Base-by-base conservation (phyloP, 2,113 vertebrate species). In the Opisthocomus hoazin region DNA sequence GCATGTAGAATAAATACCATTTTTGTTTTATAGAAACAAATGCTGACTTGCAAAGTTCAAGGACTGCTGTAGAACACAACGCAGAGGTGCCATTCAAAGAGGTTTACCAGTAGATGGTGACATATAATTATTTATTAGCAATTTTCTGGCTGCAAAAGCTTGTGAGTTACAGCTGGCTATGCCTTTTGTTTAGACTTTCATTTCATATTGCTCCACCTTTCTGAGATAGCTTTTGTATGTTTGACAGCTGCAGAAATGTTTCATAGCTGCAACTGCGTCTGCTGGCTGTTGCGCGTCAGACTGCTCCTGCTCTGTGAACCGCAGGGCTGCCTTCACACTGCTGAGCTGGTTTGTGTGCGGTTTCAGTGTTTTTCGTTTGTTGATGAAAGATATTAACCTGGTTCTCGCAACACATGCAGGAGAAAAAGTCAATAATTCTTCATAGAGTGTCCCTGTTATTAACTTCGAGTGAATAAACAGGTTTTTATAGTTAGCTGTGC, bases 101-200 rank as follows among this genome's bases (percentile, higher is more conserved):
- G 8, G 16, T 82, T 91, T 87, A 22, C 96, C 96, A 80, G 96
- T 79, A 97, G 96, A 66, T 95, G 96, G 96, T 92, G 96, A 73
- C 36, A 93, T 60, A 18, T 3, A 91, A 65, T 92, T 93, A 78
- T 53, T 81, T 90, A 79, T 89, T 45, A 57, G 54, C 43, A 30
- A 2, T 84, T 57, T 79, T 79, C 45, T 61, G 41, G 5, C 64
- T 69, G 41, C 37, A 50, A 36, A 88, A 64, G 2, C 8, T 54
- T 91, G 61, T 54, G 39, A 56, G 5, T 20, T 74, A 57, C 37
- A 37, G 48, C 51, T 10, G 45, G 39, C 17, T 32, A 34, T 19
- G 20, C 54, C 81, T 86, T 36, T 50, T 51, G 18, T 37, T 90
- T 53, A 80, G 24, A 11, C 7, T 94, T 79, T 79, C 23, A 11